phyloP scores from a whole-genome alignment of 2,113 vertebrate species.

The Scalopus aquaticus region DNA sequence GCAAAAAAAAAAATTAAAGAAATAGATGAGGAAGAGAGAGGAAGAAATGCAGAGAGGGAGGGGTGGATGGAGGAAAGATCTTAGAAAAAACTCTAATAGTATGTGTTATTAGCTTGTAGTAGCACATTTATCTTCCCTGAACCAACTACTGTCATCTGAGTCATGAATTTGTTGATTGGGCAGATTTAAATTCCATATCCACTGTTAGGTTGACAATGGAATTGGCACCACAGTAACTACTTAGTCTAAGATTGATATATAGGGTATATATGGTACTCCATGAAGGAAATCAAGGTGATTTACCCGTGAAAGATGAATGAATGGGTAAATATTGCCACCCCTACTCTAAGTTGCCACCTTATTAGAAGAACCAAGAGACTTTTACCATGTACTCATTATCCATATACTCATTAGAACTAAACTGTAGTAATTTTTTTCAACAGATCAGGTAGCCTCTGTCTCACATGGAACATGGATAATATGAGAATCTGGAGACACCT shows the following conservation, averaged over 20 bases:
- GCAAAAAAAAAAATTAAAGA: background rate
- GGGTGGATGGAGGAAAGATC: background rate
- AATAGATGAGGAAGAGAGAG: accelerated
- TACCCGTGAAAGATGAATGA: background rate
- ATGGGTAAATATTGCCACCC: background rate
- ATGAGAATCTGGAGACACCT: background rate
- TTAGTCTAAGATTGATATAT: background rate
- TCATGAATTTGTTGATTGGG: background rate
- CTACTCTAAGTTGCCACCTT: background rate
- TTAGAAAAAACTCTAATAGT: background rate
- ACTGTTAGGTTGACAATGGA: background rate
- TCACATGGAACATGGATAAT: background rate
- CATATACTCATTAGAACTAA: background rate
- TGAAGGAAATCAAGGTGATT: background rate
- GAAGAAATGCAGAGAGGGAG: accelerated
- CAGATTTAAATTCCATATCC: background rate
- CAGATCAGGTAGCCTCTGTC: background rate
- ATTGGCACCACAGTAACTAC: background rate
- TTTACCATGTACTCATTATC: background rate
- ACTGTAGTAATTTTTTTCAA: background rate
- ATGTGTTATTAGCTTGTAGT: background rate
- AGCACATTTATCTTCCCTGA: background rate
- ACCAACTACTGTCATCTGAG: background rate
- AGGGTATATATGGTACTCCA: background rate
- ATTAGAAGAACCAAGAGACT: background rate